phyloP scores from a whole-genome alignment of 2,888 invertebrate species.

The Malthinus flaveolus region DNA sequence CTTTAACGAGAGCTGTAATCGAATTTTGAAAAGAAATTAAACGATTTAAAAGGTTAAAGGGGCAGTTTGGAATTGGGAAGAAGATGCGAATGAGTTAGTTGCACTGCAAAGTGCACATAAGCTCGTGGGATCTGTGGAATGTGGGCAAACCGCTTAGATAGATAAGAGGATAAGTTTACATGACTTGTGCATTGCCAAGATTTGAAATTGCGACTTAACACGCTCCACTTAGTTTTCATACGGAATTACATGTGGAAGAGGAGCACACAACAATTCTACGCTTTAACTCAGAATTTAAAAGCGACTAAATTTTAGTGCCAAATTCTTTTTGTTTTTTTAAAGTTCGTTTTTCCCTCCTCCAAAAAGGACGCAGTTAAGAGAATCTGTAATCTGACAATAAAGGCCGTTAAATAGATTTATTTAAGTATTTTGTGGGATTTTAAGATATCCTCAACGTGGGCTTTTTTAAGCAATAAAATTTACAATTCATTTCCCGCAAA shows the following conservation, averaged over 20 bases:
- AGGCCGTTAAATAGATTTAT: slow-evolving; percentile 20
- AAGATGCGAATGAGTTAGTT: background rate
- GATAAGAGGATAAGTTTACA: slow-evolving; percentile 34
- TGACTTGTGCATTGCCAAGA: slow-evolving; percentile 34
- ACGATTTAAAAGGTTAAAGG: too few species aligned
- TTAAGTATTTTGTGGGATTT: slow-evolving; percentile 14
- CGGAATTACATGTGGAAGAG: slow-evolving; percentile 18
- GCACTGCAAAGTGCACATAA: slow-evolving; percentile 28
- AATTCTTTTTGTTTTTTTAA: slow-evolving; percentile 3
- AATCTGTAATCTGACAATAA: slow-evolving; percentile 17
- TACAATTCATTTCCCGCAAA: slow-evolving; percentile 9
- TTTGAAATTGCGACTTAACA: slow-evolving; percentile 27
- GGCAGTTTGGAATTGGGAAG: too few species aligned
- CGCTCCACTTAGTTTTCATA: slow-evolving; percentile 23
- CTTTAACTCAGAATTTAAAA: background rate
- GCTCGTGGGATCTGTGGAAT: slow-evolving; percentile 23
- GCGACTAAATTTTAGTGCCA: slow-evolving; percentile 5
- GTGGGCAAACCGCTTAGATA: slow-evolving; percentile 30
- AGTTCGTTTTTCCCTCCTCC: background rate
- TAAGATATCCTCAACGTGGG: slow-evolving; percentile 16
- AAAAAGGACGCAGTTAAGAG: background rate
- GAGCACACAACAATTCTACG: slow-evolving; percentile 9
- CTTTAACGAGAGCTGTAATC: too few species aligned
- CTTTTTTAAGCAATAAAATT: slow-evolving; percentile 14
- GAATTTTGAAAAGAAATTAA: too few species aligned